Base-by-base conservation (phyloP, 2,797 vertebrate genomes). In the Molossus alvarezi region DNA sequence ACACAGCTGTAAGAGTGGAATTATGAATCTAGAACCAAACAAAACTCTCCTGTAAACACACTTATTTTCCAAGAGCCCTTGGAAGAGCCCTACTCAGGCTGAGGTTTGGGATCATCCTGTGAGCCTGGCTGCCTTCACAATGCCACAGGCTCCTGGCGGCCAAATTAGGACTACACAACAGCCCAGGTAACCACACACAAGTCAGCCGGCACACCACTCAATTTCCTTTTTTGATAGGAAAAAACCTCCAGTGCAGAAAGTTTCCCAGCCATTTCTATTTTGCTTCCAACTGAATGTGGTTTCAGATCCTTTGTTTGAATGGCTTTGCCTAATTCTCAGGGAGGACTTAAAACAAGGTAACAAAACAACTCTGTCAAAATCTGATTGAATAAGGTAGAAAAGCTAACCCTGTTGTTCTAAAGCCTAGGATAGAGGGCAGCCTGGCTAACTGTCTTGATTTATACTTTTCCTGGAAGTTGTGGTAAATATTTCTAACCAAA, bases 291-390 rank as follows among this genome's bases (percentile, higher is more conserved):
- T 57, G 29, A 76, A 72, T 45, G 33, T 53, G 45, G 72, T 71
- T 96, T 88, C 73, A 94, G 73, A 51, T 51, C 60, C 23, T 93
- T 37, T 84, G 60, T 84, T n/a, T 91, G 29, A 88, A 90, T 0
- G 4, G 33, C 23, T 92, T 67, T 29, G n/a, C 81, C 72, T 92
- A 77, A 92, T 88, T 51, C 72, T 57, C 37, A 87, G 9, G 58
- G 57, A 86, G 64, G 25, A 71, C 23, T 88, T 89, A 84, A 95
- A 96, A 67, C 15, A 77, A 91, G 41, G 53, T 25, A 45, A 85
- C 83, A 95, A 82, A 91, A 93, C 65, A 79, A 53, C 55, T 65
- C 20, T 81, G 79, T 81, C 80, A 88, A 80, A 96, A 88, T 53
- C 29, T 62, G 58, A 76, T 48, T 69, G 75, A 71, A 94, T n/a